Conservation (phyloP, 2,888 invertebrate species). For the Geophilus truncorum region DNA sequence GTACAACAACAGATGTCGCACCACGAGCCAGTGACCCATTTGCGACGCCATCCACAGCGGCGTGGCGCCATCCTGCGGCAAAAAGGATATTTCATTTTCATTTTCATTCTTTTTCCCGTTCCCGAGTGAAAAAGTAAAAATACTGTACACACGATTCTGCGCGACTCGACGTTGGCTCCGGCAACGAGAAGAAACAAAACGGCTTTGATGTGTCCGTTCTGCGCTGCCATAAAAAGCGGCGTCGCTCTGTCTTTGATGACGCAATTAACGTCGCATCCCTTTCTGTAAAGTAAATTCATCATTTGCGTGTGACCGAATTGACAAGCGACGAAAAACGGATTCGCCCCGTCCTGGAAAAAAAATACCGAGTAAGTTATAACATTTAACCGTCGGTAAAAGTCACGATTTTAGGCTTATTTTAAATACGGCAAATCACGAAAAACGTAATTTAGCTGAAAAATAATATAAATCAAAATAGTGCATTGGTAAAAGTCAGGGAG, state of each 20-base stretch:
- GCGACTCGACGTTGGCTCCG: slow-evolving; percentile 66
- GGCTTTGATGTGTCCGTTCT: slow-evolving; percentile 84
- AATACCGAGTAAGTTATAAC: too few species aligned
- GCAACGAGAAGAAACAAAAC: slow-evolving; percentile 65
- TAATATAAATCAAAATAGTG: too few species aligned
- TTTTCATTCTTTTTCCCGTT: too few species aligned
- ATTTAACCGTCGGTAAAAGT: too few species aligned
- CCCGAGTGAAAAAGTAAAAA: too few species aligned
- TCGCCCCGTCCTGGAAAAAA: slow-evolving; percentile 74
- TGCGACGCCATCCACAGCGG: slow-evolving; percentile 93
- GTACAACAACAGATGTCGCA: slow-evolving; percentile 66
- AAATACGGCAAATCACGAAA: too few species aligned
- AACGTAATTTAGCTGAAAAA: not conserved
- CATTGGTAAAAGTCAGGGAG: too few species aligned
- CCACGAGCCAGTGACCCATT: slow-evolving; percentile 85
- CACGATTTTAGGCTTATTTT: too few species aligned
- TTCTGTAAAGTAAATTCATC: slow-evolving; percentile 63
- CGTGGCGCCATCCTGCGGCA: slow-evolving; percentile 55
- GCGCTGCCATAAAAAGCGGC: slow-evolving; percentile 86
- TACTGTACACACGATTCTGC: slow-evolving; percentile 34
- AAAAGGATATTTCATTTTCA: too few species aligned
- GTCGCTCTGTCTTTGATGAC: slow-evolving; percentile 72
- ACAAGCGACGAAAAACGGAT: slow-evolving; percentile 84
- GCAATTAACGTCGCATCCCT: slow-evolving; percentile 67
- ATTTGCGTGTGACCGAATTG: slow-evolving; percentile 88